phyloP scores from a whole-genome alignment of 2,113 vertebrate species.

The Aptenodytes patagonicus region DNA sequence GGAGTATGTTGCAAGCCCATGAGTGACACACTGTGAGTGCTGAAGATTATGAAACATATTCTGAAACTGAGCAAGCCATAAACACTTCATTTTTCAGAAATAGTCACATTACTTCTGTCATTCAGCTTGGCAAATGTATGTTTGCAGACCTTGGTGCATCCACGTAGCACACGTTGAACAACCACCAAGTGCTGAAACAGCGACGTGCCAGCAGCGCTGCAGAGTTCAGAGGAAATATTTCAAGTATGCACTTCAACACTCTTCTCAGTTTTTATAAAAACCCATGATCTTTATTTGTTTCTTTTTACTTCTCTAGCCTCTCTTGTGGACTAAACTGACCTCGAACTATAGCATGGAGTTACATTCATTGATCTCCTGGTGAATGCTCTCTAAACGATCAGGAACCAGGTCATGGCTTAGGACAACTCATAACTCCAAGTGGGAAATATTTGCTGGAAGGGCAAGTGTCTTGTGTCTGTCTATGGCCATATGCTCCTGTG shows the following conservation, averaged over 20 bases:
- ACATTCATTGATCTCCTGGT: not conserved
- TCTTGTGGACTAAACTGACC: slow-evolving; percentile 35
- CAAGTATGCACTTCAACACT: not conserved
- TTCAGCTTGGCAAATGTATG: not conserved
- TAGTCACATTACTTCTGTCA: not conserved
- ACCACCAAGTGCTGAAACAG: not conserved
- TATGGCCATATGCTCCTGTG: not conserved
- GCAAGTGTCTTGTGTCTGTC: not conserved
- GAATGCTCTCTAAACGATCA: not conserved
- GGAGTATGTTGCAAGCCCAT: slow-evolving; percentile 27
- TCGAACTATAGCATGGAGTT: not conserved
- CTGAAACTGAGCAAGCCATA: slow-evolving; percentile 9
- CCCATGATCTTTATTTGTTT: not conserved
- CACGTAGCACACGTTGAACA: slow-evolving; percentile 8
- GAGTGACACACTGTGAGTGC: slow-evolving; percentile 18
- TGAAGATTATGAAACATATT: slow-evolving; percentile 50
- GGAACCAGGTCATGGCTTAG: not conserved
- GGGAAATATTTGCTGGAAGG: not conserved
- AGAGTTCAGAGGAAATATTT: slow-evolving; percentile 13
- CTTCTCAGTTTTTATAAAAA: not conserved
- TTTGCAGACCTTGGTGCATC: not conserved
- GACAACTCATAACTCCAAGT: not conserved
- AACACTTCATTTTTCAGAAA: slow-evolving; percentile 58
- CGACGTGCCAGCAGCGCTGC: not conserved
- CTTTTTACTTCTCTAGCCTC: not conserved